Conservation (phyloP, 2,888 invertebrate genomes). For the Lymantria monacha region DNA sequence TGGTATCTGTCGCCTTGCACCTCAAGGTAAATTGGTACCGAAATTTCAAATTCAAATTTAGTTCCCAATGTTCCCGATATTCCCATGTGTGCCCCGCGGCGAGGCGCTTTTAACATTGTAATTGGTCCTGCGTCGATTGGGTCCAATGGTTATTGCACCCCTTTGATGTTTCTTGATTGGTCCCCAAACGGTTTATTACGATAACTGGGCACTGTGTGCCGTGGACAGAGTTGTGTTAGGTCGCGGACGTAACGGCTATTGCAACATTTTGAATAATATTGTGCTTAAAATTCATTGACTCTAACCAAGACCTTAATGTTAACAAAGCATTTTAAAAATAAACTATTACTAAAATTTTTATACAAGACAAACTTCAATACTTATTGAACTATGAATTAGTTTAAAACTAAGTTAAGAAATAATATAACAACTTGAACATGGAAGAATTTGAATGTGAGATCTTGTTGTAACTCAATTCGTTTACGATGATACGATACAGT, state of each 20-base stretch:
- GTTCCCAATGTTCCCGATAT: constrained; percentile 56
- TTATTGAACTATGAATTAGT: too few relatives aligned
- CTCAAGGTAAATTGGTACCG: constrained; percentile 77
- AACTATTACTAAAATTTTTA: too few relatives aligned
- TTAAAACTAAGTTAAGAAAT: too few relatives aligned
- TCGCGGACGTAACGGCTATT: constrained; percentile 29
- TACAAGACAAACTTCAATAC: too few relatives aligned
- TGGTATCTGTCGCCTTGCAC: constrained; percentile 74
- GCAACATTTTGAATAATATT: constrained; percentile 4
- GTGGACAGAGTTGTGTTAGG: constrained; percentile 41
- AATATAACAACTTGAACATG: too few relatives aligned
- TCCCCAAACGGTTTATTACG: constrained; percentile 43
- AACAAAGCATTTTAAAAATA: too few relatives aligned
- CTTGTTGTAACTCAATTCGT: too few relatives aligned
- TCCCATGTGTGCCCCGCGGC: constrained; percentile 70
- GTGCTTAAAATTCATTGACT: background rate
- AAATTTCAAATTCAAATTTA: constrained; percentile 78
- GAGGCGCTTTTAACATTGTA: constrained; percentile 67
- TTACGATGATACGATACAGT: too few relatives aligned
- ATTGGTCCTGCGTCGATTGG: constrained; percentile 71
- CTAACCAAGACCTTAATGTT: too few relatives aligned
- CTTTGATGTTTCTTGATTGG: constrained; percentile 75
- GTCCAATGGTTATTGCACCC: constrained; percentile 47
- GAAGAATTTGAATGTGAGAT: too few relatives aligned
- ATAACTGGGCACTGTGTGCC: constrained; percentile 32